These are phyloP conservation scores for Atherinosoma microstoma DNA, from an alignment of 2,797 vertebrate genomes.

Conservation along the genomic window DNA sequence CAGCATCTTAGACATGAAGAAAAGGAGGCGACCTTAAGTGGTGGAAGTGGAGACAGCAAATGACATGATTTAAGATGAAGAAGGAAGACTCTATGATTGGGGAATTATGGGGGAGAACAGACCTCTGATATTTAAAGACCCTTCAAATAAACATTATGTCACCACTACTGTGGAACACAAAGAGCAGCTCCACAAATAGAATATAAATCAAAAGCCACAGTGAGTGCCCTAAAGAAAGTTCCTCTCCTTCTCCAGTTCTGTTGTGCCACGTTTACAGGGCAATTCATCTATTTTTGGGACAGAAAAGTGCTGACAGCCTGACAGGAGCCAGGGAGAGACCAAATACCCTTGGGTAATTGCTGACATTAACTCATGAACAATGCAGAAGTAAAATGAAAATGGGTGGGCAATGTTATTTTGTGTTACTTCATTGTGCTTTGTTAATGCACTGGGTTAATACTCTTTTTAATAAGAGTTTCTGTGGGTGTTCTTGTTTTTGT, in stretches of 20 bases:
- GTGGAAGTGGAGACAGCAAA: not conserved
- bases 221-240: constrained; percentile 23
- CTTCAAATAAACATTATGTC: constrained; percentile 22
- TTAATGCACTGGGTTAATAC: constrained; percentile 1
- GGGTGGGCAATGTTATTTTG: constrained; percentile 23
- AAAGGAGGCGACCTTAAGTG: not conserved
- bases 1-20: too few relatives aligned
- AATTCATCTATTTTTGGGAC: constrained; percentile 60
- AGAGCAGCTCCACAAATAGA: constrained; percentile 44
- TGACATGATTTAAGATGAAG: constrained; percentile 2
- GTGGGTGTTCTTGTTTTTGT: not conserved
- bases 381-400: not conserved
- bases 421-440: constrained; percentile 11
- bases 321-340: constrained; percentile 54
- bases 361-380: constrained; percentile 54
- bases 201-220: constrained; percentile 46
- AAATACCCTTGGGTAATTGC: constrained; percentile 15
- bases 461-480: not conserved
- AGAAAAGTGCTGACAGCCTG: constrained; percentile 53
- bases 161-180: constrained; percentile 33
- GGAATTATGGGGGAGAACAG: not conserved
- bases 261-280: constrained; percentile 59
- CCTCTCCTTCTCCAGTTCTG: constrained; percentile 44
- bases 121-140: constrained; percentile 37
- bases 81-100: not conserved